Conservation (phyloP, 2,113 vertebrate genomes). For the Nymphicus hollandicus region DNA sequence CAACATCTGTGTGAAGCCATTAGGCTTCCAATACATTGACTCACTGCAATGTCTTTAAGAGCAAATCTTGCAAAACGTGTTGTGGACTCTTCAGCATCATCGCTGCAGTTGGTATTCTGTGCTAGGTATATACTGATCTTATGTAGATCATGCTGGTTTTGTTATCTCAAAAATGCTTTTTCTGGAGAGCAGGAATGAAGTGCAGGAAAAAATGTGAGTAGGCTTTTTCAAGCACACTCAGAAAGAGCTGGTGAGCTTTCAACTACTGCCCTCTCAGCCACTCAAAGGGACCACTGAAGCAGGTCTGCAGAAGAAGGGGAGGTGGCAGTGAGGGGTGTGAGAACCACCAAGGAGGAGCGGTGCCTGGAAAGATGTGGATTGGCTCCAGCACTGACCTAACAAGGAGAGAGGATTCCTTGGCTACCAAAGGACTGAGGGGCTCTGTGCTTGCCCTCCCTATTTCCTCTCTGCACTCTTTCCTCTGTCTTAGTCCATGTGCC, state of each 20-base stretch:
- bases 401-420: not conserved
- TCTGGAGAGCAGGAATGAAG: not conserved
- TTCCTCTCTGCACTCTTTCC: not conserved
- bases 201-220: not conserved
- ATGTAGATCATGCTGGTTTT: not conserved
- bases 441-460: not conserved
- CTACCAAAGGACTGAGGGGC: not conserved
- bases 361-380: fast-evolving
- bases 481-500: not conserved
- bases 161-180: not conserved
- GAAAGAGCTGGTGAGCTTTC: not conserved
- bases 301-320: not conserved
- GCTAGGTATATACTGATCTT: not conserved
- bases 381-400: not conserved
- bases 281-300: not conserved
- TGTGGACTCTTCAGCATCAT: not conserved
- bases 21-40: not conserved
- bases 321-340: fast-evolving
- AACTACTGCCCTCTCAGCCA: not conserved
- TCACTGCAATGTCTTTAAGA: not conserved
- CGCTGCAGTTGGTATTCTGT: not conserved
- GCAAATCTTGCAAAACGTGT: not conserved
- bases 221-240: not conserved
- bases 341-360: not conserved
- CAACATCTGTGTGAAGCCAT: constrained; percentile 16